Evolutionary conservation across 1,140 invertebrate genomes (phyloP), one percentile per base, ranked within the genome.

Genomic region (Drosophila arizonae): DNA sequence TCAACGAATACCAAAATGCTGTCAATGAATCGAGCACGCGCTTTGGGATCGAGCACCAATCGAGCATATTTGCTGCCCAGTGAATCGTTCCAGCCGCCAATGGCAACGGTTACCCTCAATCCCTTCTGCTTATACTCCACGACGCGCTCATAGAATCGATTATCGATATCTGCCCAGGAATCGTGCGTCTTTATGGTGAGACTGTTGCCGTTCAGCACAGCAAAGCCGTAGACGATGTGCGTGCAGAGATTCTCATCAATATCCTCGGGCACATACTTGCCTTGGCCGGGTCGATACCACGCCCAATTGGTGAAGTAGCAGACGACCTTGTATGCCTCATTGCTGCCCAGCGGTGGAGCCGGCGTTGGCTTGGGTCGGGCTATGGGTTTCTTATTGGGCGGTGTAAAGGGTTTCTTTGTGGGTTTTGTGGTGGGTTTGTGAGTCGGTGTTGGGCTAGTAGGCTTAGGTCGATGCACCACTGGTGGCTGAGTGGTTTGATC

Each of bases 31-130:
- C 94, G 94, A 0, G 90, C 92, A 39, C 96, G 93, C 1, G 95
- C 94, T 4, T 93, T 81, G 3, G 95, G 94, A 91, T 94, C 95
- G 76, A 97, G 97, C 1, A 97, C 96, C 9, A 96, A 90, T 64
- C 94, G 94, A 26, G 95, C 97, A 92, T 97, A 98, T 91, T 97
- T 97, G 81, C 95, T 95, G 1, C 96, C 96, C 30, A 94, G 94
- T 0, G 96, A 97, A 87, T 97, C 96, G 80, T 97, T 98, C 97
- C 97, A 98, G 73, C 91, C 91, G 3, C 97, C 97, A 30, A 98
- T 93, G 21, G 96, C 97, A 4, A 98, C 63, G 0, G 79, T 76
- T 79, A 88, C 73, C 55, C 90, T 60, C 70, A 92, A 67, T 76
- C 93, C 70, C 52, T 91, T 91, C 45, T 90, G 91, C 86, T 93